These are phyloP conservation scores for Ambastaia sidthimunki DNA, from an alignment of 2,797 vertebrate species.

Conservation along the genomic window DNA sequence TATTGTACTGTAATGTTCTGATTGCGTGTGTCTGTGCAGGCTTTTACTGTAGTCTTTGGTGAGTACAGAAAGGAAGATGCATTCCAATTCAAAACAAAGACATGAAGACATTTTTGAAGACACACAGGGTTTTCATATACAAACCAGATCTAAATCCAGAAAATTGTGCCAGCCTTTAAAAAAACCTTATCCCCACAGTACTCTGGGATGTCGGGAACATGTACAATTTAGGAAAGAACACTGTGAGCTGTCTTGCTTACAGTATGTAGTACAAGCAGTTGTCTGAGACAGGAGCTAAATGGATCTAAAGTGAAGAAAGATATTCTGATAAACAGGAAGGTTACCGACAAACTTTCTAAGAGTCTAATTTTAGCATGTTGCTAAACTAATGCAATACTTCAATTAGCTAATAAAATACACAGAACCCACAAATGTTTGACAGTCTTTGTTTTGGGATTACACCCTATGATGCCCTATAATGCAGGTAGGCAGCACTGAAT, in stretches of 20 bases:
- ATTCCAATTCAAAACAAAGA: slow-evolving; percentile 66
- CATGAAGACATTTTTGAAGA: slow-evolving; percentile 59
- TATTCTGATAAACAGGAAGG: too few species aligned
- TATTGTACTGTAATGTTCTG: slow-evolving; percentile 33
- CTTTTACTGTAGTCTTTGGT: slow-evolving; percentile 76
- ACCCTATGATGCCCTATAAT: neutral
- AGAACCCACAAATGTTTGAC: too few species aligned
- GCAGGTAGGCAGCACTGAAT: neutral
- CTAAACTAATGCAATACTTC: too few species aligned
- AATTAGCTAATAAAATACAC: too few species aligned
- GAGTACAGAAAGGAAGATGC: slow-evolving; percentile 74
- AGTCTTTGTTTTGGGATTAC: too few species aligned
- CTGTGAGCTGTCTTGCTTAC: too few species aligned
- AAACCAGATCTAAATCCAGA: slow-evolving; percentile 54
- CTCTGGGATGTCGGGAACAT: neutral
- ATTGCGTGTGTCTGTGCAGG: slow-evolving; percentile 70
- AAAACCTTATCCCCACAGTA: neutral
- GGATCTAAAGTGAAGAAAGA: too few species aligned
- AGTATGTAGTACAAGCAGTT: too few species aligned
- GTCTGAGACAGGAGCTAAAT: too few species aligned
- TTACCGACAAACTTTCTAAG: too few species aligned
- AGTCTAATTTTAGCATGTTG: too few species aligned
- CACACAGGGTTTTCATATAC: slow-evolving; percentile 52
- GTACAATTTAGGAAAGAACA: neutral
- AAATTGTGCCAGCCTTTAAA: neutral